Conservation (phyloP, 1,140 invertebrate species). For the Solenopsis invicta region DNA sequence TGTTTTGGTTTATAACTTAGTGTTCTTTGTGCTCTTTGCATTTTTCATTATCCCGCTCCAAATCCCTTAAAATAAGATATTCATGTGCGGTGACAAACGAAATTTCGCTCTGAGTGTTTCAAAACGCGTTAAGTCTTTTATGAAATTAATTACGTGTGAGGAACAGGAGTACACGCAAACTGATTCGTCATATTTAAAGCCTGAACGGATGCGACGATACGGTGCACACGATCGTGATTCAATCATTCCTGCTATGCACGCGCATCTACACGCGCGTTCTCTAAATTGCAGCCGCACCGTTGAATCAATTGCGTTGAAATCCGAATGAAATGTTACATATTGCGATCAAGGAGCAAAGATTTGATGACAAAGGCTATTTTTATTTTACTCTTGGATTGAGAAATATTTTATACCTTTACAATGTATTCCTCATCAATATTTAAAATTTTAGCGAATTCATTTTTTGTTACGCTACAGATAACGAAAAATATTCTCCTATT, state of each 20-base stretch:
- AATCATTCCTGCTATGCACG: constrained; percentile 29
- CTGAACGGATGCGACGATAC: not conserved
- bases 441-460: not conserved
- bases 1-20: not conserved
- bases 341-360: not conserved
- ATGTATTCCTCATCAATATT: not conserved
- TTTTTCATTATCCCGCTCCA: not conserved
- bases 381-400: not conserved
- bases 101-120: constrained; percentile 3
- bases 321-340: constrained; percentile 42
- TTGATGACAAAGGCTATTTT: not conserved
- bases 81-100: not conserved
- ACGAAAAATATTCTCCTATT: not conserved
- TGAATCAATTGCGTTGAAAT: constrained; percentile 35
- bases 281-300: constrained; percentile 19
- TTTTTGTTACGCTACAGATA: not conserved
- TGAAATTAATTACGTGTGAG: constrained; percentile 6
- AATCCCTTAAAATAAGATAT: not conserved
- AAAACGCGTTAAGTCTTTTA: not conserved
- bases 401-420: not conserved
- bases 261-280: not conserved
- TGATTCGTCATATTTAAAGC: constrained; percentile 22
- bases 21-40: not conserved
- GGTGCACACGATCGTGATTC: not conserved
- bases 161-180: not conserved